phyloP scores from a whole-genome alignment of 1,140 invertebrate species.

The Bombus confusus region DNA sequence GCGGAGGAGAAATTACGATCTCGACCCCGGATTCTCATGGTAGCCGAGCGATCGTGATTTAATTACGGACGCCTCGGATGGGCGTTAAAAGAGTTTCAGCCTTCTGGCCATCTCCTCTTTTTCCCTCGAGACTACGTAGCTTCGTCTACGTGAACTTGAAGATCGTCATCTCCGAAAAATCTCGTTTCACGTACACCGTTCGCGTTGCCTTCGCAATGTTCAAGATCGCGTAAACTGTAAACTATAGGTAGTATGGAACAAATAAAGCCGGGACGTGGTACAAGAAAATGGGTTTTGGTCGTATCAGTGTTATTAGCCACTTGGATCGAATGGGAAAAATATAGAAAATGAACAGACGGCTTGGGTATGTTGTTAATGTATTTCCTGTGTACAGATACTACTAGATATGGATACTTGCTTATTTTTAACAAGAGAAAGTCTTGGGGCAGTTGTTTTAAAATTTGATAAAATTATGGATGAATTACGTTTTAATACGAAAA shows the following conservation, averaged over 20 bases:
- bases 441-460: too few species aligned
- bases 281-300: not conserved
- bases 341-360: too few species aligned
- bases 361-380: too few species aligned
- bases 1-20: slow-evolving; percentile 36
- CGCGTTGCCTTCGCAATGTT: not conserved
- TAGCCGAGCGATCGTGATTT: slow-evolving; percentile 44
- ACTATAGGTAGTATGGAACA: too few species aligned
- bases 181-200: not conserved
- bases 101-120: not conserved
- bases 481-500: too few species aligned
- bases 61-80: slow-evolving; percentile 31
- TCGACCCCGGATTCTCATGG: slow-evolving; percentile 30
- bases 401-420: too few species aligned
- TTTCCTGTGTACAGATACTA: too few species aligned
- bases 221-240: not conserved
- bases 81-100: slow-evolving; percentile 30
- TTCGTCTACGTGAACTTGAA: not conserved
- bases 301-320: not conserved
- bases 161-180: slow-evolving; percentile 36
- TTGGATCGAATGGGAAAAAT: too few species aligned
- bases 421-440: too few species aligned
- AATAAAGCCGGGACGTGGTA: not conserved
- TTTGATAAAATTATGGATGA: too few species aligned
- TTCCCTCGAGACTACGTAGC: not conserved